phyloP scores from a whole-genome alignment of 2,113 vertebrate species.

The Athene cunicularia region DNA sequence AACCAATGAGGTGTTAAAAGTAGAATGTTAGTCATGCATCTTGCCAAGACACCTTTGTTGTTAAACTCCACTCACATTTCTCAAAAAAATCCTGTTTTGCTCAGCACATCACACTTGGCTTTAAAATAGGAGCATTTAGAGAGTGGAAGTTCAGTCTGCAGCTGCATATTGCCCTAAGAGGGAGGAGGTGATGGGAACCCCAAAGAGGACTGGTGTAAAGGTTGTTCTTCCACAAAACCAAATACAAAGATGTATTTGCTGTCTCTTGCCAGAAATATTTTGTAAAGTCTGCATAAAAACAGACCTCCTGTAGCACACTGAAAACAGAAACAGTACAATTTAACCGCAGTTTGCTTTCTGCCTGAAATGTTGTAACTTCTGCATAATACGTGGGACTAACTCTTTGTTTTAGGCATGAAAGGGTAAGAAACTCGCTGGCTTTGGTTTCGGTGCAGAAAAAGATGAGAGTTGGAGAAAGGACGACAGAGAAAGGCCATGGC shows the following conservation, averaged over 20 bases:
- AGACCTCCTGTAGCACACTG: background rate
- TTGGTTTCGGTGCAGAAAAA: background rate
- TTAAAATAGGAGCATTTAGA: background rate
- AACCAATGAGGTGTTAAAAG: background rate
- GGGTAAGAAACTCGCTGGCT: background rate
- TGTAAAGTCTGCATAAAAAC: background rate
- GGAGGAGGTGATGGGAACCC: background rate
- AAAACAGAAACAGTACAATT: background rate
- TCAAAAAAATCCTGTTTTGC: background rate
- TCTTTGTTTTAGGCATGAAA: background rate
- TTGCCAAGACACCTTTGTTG: background rate
- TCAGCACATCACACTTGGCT: background rate
- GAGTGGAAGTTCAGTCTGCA: background rate
- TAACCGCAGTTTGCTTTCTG: background rate
- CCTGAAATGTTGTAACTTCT: background rate
- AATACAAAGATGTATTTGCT: background rate
- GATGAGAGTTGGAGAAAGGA: background rate
- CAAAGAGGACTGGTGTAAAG: background rate
- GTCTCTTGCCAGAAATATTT: background rate
- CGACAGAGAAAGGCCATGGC: background rate
- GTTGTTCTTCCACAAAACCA: background rate
- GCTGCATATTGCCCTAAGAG: background rate
- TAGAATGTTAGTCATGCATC: slow-evolving; percentile 17
- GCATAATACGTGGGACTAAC: background rate
- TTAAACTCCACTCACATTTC: background rate